phyloP scores from a whole-genome alignment of 2,113 vertebrate species.

The Pygoscelis antarcticus region DNA sequence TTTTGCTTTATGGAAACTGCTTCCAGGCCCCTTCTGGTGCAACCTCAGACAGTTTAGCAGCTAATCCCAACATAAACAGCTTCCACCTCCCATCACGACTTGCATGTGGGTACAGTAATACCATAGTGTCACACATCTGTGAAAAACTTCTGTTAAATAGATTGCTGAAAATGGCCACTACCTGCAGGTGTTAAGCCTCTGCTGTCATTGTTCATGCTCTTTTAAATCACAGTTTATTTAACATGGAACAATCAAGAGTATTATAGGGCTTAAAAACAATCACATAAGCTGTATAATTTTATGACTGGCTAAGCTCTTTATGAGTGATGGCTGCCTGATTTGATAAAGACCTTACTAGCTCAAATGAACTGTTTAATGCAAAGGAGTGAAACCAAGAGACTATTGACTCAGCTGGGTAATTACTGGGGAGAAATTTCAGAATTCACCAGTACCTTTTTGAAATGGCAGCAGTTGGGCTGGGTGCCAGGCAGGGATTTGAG shows the following conservation, averaged over 20 bases:
- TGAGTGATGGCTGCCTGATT: conserved; percentile 25
- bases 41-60: background rate
- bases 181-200: conserved; percentile 22
- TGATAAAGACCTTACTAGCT: conserved; percentile 33
- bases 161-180: background rate
- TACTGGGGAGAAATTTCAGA: background rate
- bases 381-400: background rate
- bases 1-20: background rate
- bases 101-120: background rate
- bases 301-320: conserved; percentile 53
- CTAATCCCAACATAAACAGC: conserved; percentile 33
- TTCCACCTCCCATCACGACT: background rate
- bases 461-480: background rate
- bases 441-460: background rate
- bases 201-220: conserved; percentile 46
- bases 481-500: background rate
- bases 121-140: background rate
- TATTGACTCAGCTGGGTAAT: background rate
- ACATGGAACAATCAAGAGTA: conserved; percentile 65
- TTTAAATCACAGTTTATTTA: conserved; percentile 77
- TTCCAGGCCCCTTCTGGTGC: background rate
- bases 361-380: conserved; percentile 9
- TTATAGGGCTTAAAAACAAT: conserved; percentile 76
- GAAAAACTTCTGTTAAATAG: conserved; percentile 39
- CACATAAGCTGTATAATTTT: conserved; percentile 46